Percentiles rank a stretch among this genome's conserved stretches.
phyloP scores from a whole-genome alignment of 35 echinoderm and acorn worm species.

The Nesometra sesokonis region DNA sequence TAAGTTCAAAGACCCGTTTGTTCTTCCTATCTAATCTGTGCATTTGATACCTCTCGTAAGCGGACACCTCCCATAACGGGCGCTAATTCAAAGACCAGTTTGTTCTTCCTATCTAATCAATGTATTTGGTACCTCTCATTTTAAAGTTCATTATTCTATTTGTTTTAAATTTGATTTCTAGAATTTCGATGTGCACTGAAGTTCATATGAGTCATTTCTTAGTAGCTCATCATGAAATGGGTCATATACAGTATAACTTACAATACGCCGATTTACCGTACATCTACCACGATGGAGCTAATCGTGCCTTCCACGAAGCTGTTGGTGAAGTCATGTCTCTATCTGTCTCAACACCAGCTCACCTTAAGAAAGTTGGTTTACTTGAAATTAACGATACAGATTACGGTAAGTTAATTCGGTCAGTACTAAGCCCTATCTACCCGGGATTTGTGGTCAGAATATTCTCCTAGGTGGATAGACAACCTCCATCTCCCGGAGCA shows the following conservation, averaged over 20 bases:
- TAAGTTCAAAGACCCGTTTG: no score
- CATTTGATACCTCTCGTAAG: no score
- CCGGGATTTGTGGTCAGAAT: no score
- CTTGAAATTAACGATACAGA: conserved; percentile 27
- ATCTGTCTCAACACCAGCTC: conserved; percentile 63
- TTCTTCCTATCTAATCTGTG: no score
- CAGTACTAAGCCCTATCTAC: no score
- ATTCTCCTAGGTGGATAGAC: no score
- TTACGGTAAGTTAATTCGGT: not conserved
- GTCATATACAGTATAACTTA: conserved; percentile 79
- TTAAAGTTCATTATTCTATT: no score
- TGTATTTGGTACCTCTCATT: no score
- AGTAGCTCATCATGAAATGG: conserved; percentile 71
- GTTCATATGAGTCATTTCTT: conserved; percentile 63
- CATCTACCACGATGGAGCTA: conserved; percentile 64
- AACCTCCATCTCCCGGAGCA: no score
- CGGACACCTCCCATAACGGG: no score
- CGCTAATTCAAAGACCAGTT: no score
- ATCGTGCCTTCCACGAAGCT: conserved; percentile 82
- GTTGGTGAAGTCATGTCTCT: conserved; percentile 86
- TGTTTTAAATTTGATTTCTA: not conserved
- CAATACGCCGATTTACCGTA: conserved; percentile 72
- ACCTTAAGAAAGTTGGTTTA: conserved; percentile 53
- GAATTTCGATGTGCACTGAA: conserved; percentile 89
- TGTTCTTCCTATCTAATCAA: no score